Conservation (phyloP, 2,888 invertebrate species). For the Tetanocera ferruginea region DNA sequence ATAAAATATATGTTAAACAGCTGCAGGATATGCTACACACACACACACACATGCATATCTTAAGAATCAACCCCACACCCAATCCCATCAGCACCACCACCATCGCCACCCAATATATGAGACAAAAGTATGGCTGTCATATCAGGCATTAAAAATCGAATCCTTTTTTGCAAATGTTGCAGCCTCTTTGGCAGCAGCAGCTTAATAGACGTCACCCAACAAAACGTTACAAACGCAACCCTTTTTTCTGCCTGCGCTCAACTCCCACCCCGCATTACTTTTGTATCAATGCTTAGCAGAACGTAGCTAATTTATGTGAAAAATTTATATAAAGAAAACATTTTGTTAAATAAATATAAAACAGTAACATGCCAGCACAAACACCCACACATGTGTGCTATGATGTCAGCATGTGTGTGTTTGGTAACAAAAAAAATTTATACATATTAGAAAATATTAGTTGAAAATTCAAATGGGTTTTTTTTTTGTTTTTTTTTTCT, state of each 20-base stretch:
- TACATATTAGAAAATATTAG: slow-evolving; percentile 35
- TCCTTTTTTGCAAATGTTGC: slow-evolving; percentile 41
- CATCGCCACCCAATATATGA: slow-evolving; percentile 41
- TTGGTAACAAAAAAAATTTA: slow-evolving; percentile 6
- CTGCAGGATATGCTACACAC: slow-evolving; percentile 10
- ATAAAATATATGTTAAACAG: slow-evolving; percentile 7
- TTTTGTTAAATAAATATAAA: slow-evolving; percentile 30
- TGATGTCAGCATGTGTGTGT: slow-evolving; percentile 2
- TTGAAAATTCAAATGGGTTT: slow-evolving; percentile 17
- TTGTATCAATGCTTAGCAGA: background rate
- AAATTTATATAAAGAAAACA: background rate
- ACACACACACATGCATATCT: slow-evolving; percentile 23
- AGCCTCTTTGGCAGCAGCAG: slow-evolving; percentile 9
- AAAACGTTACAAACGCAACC: background rate
- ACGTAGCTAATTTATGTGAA: slow-evolving; percentile 29
- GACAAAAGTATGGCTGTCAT: slow-evolving; percentile 54
- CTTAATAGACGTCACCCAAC: slow-evolving; percentile 41
- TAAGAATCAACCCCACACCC: background rate
- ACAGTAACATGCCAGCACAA: background rate
- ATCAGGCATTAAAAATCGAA: slow-evolving; percentile 62
- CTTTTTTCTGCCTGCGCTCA: background rate
- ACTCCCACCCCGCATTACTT: background rate
- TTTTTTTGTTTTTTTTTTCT: slow-evolving; percentile 1
- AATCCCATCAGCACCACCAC: background rate
- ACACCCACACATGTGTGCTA: background rate